Percentiles rank a stretch among this genome's conserved stretches.
These are phyloP conservation scores for Amphiprion percula DNA, from an alignment of 2,113 vertebrate genomes.

Conservation along the genomic window DNA sequence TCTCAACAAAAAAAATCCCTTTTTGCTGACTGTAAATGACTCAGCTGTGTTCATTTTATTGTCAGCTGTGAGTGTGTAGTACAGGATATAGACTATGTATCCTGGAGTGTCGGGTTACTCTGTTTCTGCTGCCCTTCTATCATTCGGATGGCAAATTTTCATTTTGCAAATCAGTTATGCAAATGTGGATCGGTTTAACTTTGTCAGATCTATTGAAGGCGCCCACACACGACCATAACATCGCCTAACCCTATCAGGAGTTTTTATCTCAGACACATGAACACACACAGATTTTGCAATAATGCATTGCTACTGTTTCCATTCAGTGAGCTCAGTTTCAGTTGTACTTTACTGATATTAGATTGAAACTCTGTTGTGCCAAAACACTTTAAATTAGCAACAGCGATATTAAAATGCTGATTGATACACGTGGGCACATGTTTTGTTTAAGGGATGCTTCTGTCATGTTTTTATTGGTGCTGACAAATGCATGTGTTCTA, in stretches of 20 bases:
- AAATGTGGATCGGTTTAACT: slow-evolving; percentile 34
- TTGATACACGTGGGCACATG: too few relatives aligned
- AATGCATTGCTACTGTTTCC: background rate
- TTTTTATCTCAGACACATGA: slow-evolving; percentile 8
- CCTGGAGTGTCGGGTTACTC: background rate
- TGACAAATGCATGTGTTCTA: too few relatives aligned
- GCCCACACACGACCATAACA: background rate
- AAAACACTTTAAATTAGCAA: too few relatives aligned
- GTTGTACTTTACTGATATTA: background rate
- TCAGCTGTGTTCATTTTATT: background rate
- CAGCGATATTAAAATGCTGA: too few relatives aligned
- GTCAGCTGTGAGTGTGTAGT: background rate
- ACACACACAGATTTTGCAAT: background rate
- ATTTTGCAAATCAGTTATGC: slow-evolving; percentile 59
- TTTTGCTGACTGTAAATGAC: slow-evolving; percentile 1
- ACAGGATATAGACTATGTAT: background rate
- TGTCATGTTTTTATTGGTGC: too few relatives aligned
- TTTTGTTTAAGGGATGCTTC: too few relatives aligned
- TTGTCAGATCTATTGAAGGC: slow-evolving; percentile 19
- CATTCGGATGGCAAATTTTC: slow-evolving; percentile 27
- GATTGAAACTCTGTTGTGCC: too few relatives aligned
- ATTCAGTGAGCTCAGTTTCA: background rate
- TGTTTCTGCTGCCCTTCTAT: background rate
- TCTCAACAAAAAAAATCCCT: background rate
- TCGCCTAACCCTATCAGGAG: background rate